Evolutionary conservation across 1,140 invertebrate genomes (phyloP), one percentile per base, ranked within the genome.

Genomic region (Galleria mellonella): DNA sequence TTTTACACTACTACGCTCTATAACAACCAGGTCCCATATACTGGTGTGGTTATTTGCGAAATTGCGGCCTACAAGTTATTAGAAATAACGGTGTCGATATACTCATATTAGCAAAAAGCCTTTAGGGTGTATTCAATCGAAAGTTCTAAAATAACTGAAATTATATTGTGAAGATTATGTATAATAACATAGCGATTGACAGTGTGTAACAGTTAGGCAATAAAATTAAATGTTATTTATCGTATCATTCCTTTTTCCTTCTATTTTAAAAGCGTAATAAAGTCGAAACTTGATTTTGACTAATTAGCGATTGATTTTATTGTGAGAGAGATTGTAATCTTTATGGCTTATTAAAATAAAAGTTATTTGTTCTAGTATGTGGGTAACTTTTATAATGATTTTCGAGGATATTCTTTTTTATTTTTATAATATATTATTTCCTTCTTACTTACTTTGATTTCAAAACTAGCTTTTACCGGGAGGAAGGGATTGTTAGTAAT

Each of bases 41-140:
- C 2, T 31, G 27, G 39, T 30, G 32, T 41, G 44, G 52, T 56
- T 47, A 65, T 72, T 77, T 72, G 73, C 73, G 41, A 79, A 76
- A 79, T 79, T 77, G 73, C 55, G 57, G 62, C 55, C 65, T 47
- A 52, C 58, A 46, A 55, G 48, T 58, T 63, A 75, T 79, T 79
- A 75, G 40, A 50, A 52, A 63, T 79, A 75, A 74, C 68, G 54
- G 68, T 58, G 51, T 53, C 50, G 37, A 47, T 66, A 60, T 56
- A n/a, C n/a, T n/a, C n/a, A n/a, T n/a, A 67, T 74, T 62, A 56
- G 56, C 42, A 31, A 38, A 53, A 66, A 53, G 73, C 76, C 73
- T 62, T 56, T 70, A 59, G 76, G 59, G 72, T 48, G 48, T 72
- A 77, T 76, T 74, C 72, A 55, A 60, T 64, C 47, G 54, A 69